Evolutionary conservation across 2,797 vertebrate species (phyloP), one percentile per base, ranked within the genome.

Genomic region (Florisuga fusca): DNA sequence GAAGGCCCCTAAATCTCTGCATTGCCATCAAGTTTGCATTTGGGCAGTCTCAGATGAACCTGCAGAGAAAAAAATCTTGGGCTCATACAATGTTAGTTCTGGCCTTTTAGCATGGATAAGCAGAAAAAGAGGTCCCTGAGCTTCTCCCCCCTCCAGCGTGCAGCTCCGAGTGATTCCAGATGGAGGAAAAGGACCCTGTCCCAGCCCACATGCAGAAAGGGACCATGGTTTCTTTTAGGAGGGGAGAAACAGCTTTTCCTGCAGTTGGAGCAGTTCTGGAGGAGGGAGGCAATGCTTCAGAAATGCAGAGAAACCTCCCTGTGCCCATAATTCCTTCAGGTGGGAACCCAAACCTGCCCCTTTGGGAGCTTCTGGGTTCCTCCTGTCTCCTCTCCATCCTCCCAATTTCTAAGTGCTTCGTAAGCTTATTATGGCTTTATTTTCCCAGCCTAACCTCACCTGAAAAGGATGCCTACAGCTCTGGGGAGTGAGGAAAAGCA

Each of bases 241-340:
- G 14, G 20, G 29, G 46, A 31, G 74, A 50, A 15, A 8, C 23
- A 22, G n/a, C 54, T 68, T 31, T 38, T 58, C 26, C 26, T 45
- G 6, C 4, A 16, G 54, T 4, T 1, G 1, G 51, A 33, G 23
- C n/a, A 21, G 34, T 4, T 10, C 11, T 38, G 0, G 2, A 45
- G 45, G 85, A 48, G 4, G 41, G 41, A 50, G 22, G 45, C 57
- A 31, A 8, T 0, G 2, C 33, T 55, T 34, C 77, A 72, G 45
- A 38, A 77, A 31, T 1, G 25, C 69, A 15, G 19, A 27, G 31
- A 58, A 45, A 25, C 15, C 10, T 79, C 23, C 57, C 62, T 7
- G 23, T 58, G 36, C 26, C 46, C 31, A 67, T 0, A 1, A 50
- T 45, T 64, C 74, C 57, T 51, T 6, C 2, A 19, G n/a, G 22